A percentile compares a stretch with the other conserved stretches of the same genome.
phyloP scores from a whole-genome alignment of 2,113 vertebrate genomes.

The Nesoenas mayeri region DNA sequence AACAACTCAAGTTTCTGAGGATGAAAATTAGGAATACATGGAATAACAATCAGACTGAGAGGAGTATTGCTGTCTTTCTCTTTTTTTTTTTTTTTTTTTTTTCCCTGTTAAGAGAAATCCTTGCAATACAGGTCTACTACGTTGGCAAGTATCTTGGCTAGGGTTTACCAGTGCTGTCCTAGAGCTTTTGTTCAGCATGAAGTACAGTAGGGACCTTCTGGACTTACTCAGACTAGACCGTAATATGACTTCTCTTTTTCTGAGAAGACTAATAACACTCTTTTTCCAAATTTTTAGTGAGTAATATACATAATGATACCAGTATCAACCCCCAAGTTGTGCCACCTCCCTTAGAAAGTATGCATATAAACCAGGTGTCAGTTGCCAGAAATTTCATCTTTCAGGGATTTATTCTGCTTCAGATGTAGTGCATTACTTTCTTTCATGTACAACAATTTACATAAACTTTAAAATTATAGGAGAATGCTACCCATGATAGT shows the following conservation, averaged over 20 bases:
- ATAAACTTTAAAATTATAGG: not conserved
- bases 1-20: not conserved
- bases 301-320: not conserved
- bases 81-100: too few relatives aligned
- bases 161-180: not conserved
- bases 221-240: not conserved
- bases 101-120: not conserved
- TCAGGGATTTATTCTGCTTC: not conserved
- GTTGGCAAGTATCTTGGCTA: not conserved
- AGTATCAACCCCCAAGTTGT: not conserved
- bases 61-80: accelerated
- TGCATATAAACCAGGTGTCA: not conserved
- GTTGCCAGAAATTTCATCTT: not conserved
- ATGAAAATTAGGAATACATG: not conserved
- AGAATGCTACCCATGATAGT: not conserved
- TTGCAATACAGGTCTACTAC: not conserved
- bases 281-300: not conserved
- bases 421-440: not conserved
- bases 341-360: not conserved
- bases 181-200: not conserved
- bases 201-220: not conserved
- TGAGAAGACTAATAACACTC: not conserved
- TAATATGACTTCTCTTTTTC: not conserved
- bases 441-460: not conserved
- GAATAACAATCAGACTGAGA: not conserved